Percentiles rank a stretch among this genome's conserved stretches.
These are phyloP conservation scores for Pelvicachromis taeniatus DNA, from an alignment of 2,113 vertebrate species.

Conservation along the genomic window DNA sequence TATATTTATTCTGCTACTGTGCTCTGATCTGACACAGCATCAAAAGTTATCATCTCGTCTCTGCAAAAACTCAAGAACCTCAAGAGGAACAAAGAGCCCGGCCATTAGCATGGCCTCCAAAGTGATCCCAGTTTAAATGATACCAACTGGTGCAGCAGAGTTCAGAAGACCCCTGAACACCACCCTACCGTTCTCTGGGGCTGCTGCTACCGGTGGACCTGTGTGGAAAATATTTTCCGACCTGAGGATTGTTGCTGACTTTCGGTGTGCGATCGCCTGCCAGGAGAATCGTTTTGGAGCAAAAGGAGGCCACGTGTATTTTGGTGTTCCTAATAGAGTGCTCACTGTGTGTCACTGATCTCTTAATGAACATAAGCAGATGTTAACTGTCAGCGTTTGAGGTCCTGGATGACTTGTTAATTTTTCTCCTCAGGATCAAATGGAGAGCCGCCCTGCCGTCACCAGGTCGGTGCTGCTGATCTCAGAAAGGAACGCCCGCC, in stretches of 20 bases:
- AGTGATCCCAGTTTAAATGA: neutral
- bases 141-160: neutral
- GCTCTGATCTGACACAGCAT: neutral
- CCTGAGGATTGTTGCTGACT: neutral
- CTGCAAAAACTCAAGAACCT: neutral
- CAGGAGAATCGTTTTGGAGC: neutral
- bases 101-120: neutral
- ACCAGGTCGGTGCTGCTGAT: slow-evolving; percentile 81
- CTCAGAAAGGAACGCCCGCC: slow-evolving; percentile 72
- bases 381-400: neutral
- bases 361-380: neutral
- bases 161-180: neutral
- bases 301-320: neutral
- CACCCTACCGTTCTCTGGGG: neutral
- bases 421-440: slow-evolving; percentile 26
- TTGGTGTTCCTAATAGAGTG: neutral
- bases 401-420: neutral
- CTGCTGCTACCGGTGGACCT: neutral
- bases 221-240: neutral
- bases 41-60: neutral
- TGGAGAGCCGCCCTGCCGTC: neutral
- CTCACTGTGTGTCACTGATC: neutral
- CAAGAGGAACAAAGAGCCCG: neutral
- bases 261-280: neutral
- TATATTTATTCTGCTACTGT: neutral